Percentiles rank a stretch among this genome's conserved stretches.
Conservation (phyloP, 2,797 vertebrate genomes). For the Enteromius unitaeniatus region DNA sequence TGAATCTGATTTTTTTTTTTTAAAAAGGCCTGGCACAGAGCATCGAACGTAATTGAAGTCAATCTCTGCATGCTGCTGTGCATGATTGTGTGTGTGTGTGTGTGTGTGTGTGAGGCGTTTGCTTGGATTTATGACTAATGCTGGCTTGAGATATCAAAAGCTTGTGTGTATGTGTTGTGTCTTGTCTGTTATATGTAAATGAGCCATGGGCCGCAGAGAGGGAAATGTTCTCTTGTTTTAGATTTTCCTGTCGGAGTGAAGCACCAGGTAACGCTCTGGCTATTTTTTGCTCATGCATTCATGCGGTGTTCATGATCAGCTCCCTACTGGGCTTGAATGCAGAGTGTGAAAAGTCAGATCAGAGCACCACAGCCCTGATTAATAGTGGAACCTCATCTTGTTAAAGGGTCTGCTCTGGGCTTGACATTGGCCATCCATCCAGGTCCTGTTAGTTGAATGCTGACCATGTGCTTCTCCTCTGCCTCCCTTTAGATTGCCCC, state of each 20-base stretch:
- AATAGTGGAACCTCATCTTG: conserved; percentile 20
- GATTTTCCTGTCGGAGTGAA: conserved; percentile 20
- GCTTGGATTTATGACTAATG: conserved; percentile 41
- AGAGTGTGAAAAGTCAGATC: conserved; percentile 30
- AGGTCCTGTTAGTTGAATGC: not conserved
- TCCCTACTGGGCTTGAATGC: conserved; percentile 20
- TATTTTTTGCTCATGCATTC: conserved; percentile 26
- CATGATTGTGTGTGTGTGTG: conserved; percentile 60
- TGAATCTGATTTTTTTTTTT: not conserved
- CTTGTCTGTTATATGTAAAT: conserved; percentile 23
- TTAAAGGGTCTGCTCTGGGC: conserved; percentile 11
- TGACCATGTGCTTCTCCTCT: conserved; percentile 33
- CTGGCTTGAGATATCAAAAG: conserved; percentile 20
- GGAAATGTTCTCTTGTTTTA: conserved; percentile 5
- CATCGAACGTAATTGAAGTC: conserved; percentile 45
- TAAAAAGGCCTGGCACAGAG: conserved; percentile 18
- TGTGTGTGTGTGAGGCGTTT: conserved; percentile 46
- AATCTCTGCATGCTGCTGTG: not conserved
- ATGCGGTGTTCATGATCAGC: not conserved
- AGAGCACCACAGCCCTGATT: conserved; percentile 15
- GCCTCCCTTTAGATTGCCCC: conserved; percentile 84
- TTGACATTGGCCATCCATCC: conserved; percentile 54
- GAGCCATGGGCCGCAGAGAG: not conserved
- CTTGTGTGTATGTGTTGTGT: conserved; percentile 9
- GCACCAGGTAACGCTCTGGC: conserved; percentile 9